A percentile compares a stretch with the other conserved stretches of the same genome.
Conservation (phyloP, 2,113 vertebrate species). For the Caloenas nicobarica region DNA sequence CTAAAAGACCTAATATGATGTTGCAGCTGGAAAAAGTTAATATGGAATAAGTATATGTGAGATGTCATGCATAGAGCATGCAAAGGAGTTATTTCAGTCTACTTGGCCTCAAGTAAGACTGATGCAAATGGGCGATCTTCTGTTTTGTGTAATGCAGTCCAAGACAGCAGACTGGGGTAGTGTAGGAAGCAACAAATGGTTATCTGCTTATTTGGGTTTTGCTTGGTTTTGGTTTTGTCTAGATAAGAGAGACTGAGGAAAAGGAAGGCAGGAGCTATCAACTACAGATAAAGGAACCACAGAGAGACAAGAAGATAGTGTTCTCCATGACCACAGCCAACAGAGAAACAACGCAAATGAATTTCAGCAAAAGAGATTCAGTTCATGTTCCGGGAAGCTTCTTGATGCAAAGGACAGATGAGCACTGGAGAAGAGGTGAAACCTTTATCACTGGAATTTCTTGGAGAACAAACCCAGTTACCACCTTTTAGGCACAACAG, state of each 20-base stretch:
- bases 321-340: rapidly evolving
- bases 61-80: not conserved
- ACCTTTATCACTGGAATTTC: not conserved
- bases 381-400: not conserved
- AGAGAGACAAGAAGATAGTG: not conserved
- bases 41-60: not conserved
- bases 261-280: not conserved
- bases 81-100: not conserved
- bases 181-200: not conserved
- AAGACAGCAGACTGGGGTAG: not conserved
- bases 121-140: not conserved
- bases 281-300: not conserved
- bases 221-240: not conserved
- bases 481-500: not conserved
- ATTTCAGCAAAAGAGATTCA: not conserved
- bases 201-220: not conserved
- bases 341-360: not conserved
- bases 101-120: not conserved
- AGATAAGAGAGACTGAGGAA: not conserved
- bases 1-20: not conserved
- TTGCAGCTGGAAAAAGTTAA: not conserved
- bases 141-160: not conserved
- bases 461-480: not conserved
- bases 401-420: not conserved
- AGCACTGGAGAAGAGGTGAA: not conserved